Conservation (phyloP, 2,797 vertebrate genomes). For the Brachyalestes nurse region DNA sequence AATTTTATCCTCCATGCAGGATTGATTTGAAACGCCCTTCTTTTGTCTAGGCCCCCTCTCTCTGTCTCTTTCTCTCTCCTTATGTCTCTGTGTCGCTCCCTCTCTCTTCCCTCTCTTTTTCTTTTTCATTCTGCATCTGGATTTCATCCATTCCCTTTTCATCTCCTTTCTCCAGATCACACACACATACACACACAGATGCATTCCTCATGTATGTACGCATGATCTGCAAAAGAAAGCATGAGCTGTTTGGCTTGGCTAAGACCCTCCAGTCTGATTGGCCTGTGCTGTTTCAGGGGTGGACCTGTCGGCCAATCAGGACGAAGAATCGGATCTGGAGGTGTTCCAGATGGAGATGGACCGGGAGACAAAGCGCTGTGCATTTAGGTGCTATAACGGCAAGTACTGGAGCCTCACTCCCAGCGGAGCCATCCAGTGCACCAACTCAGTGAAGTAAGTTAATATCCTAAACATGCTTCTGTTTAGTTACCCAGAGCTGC, state of each 20-base stretch:
- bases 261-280: not conserved
- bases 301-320: slow-evolving; percentile 96
- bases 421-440: slow-evolving; percentile 91
- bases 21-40: slow-evolving; percentile 51
- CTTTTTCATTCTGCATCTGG: not conserved
- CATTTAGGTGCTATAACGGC: slow-evolving; percentile 90
- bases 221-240: slow-evolving; percentile 10
- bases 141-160: slow-evolving; percentile 23
- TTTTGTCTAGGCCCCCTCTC: slow-evolving; percentile 5
- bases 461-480: too few species aligned
- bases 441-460: slow-evolving; percentile 88
- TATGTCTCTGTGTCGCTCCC: slow-evolving; percentile 7
- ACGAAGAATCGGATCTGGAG: slow-evolving; percentile 94
- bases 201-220: not conserved
- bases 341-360: slow-evolving; percentile 97
- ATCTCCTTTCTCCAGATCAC: not conserved
- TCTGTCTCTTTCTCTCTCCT: not conserved
- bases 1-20: slow-evolving; percentile 24
- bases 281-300: slow-evolving; percentile 78
- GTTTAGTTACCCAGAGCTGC: too few species aligned
- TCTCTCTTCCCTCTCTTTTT: not conserved
- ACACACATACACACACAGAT: too few species aligned
- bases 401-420: slow-evolving; percentile 95
- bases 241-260: not conserved
- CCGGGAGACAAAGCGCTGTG: slow-evolving; percentile 90